Evolutionary conservation across 2,888 invertebrate genomes (phyloP).

Genomic region (Pilophorus perplexus): DNA sequence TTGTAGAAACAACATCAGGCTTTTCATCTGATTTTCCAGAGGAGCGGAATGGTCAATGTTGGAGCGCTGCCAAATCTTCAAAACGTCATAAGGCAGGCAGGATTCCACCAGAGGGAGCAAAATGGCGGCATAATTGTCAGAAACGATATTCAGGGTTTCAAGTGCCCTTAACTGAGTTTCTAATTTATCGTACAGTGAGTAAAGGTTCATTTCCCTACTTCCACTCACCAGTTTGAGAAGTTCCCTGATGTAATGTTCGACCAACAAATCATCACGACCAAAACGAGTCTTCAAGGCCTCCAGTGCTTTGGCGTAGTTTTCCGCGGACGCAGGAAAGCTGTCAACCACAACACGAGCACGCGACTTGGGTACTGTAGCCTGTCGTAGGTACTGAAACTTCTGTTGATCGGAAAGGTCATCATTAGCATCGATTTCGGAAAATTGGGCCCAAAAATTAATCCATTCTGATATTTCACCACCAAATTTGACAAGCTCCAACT

Average conservation of each 20-base stretch:
- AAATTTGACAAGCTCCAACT: constrained; percentile 18
- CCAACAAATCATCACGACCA: too few species aligned
- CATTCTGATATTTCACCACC: constrained; percentile 25
- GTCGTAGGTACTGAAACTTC: constrained; percentile 19
- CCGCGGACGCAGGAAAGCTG: too few species aligned
- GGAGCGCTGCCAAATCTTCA: constrained; percentile 10
- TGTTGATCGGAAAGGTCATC: background rate
- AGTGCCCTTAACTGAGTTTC: constrained; percentile 10
- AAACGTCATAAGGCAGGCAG: background rate
- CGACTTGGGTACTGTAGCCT: too few species aligned
- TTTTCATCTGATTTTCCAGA: background rate
- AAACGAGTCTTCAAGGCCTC: too few species aligned
- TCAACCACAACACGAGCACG: too few species aligned
- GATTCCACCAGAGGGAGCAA: constrained; percentile 6
- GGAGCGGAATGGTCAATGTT: background rate
- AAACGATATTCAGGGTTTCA: background rate
- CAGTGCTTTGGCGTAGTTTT: too few species aligned
- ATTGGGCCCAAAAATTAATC: constrained; percentile 31
- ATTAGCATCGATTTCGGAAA: background rate
- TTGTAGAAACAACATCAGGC: constrained; percentile 21
- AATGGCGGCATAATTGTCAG: constrained; percentile 20
- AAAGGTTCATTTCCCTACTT: too few species aligned
- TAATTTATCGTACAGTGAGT: background rate
- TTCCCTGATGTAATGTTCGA: too few species aligned
- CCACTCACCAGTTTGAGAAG: too few species aligned